Conservation (phyloP, 2,113 vertebrate genomes). For the Mystacornis crossleyi region DNA sequence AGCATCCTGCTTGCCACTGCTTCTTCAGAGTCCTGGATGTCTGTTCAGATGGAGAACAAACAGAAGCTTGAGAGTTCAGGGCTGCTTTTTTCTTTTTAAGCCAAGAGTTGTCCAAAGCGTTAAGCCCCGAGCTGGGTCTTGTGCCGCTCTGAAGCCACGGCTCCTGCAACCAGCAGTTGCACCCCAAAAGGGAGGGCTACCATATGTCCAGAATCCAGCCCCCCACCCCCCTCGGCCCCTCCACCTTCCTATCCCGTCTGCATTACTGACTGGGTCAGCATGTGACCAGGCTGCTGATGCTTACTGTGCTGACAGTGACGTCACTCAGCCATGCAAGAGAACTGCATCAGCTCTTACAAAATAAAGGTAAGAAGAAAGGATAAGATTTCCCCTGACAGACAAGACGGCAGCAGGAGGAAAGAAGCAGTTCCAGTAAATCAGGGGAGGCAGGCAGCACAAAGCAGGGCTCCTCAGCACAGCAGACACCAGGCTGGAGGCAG, state of each 20-base stretch:
- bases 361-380: slow-evolving; percentile 68
- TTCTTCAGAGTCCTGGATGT: slow-evolving; percentile 89
- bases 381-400: slow-evolving; percentile 61
- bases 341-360: slow-evolving; percentile 79
- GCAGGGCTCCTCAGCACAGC: slow-evolving; percentile 58
- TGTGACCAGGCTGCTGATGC: slow-evolving; percentile 98
- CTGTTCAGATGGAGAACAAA: slow-evolving; percentile 75
- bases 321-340: slow-evolving; percentile 84
- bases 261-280: slow-evolving; percentile 95
- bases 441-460: slow-evolving; percentile 20
- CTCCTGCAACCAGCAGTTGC: slow-evolving; percentile 56
- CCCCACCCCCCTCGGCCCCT: slow-evolving; percentile 59
- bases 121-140: neutral
- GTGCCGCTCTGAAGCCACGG: slow-evolving; percentile 22
- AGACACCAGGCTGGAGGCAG: slow-evolving; percentile 26
- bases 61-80: slow-evolving; percentile 70
- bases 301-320: slow-evolving; percentile 95
- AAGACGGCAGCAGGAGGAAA: slow-evolving; percentile 30
- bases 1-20: slow-evolving; percentile 93
- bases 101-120: slow-evolving; percentile 58
- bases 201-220: slow-evolving; percentile 77
- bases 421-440: slow-evolving; percentile 10
- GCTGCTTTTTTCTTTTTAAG: slow-evolving; percentile 38
- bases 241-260: slow-evolving; percentile 84
- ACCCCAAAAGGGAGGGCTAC: slow-evolving; percentile 72